These are phyloP conservation scores for Scatophagus argus DNA, from an alignment of 2,113 vertebrate species.

Conservation along the genomic window DNA sequence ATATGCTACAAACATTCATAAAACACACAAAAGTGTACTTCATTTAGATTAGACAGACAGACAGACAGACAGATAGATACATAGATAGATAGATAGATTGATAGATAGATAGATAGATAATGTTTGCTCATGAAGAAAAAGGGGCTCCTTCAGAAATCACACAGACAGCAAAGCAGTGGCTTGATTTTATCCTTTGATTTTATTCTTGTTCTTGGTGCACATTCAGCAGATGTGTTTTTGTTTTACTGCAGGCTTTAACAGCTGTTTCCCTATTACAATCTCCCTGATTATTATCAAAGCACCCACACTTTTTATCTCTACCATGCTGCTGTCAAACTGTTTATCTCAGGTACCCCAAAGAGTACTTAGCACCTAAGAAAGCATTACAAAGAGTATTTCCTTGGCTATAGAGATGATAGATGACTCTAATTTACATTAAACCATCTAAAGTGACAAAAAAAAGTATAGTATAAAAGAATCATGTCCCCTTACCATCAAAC, in stretches of 20 bases:
- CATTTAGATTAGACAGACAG: neutral
- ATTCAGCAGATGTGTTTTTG: slow-evolving; percentile 22
- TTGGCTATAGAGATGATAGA: neutral
- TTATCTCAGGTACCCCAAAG: neutral
- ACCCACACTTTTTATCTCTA: neutral
- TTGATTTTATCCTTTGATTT: slow-evolving; percentile 2
- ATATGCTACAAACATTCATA: neutral
- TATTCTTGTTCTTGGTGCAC: no score
- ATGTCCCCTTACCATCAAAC: slow-evolving; percentile 89
- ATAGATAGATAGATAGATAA: slow-evolving; percentile 3
- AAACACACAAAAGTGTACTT: neutral
- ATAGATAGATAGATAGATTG: neutral
- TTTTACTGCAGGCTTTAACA: slow-evolving; percentile 21
- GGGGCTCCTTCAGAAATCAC: slow-evolving; percentile 29
- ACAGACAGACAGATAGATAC: neutral
- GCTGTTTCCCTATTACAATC: neutral
- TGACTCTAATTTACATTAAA: neutral
- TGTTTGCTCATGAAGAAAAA: slow-evolving; percentile 2
- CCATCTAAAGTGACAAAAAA: neutral
- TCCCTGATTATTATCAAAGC: slow-evolving; percentile 11
- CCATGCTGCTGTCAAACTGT: neutral
- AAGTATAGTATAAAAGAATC: neutral
- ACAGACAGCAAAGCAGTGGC: slow-evolving; percentile 5
- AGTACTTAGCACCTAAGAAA: neutral
- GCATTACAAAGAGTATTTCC: neutral